A percentile compares a stretch with the other conserved stretches of the same genome.
These are phyloP conservation scores for Apteryx mantelli DNA, from an alignment of 2,113 vertebrate species.

Conservation along the genomic window DNA sequence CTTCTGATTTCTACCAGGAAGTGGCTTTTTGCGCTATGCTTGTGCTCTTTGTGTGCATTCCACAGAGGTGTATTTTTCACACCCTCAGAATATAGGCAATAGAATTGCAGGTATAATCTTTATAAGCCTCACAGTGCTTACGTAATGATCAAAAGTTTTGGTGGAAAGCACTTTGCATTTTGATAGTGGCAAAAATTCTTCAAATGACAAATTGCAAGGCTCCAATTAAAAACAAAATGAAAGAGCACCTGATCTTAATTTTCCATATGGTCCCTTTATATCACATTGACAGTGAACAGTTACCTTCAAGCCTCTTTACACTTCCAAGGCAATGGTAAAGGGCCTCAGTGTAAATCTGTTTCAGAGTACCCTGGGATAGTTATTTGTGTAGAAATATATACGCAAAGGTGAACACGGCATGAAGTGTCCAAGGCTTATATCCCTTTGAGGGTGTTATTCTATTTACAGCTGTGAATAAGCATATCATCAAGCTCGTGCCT, in stretches of 20 bases:
- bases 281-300: background rate
- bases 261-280: background rate
- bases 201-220: background rate
- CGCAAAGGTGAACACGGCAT: background rate
- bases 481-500: rapidly evolving
- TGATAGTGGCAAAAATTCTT: slow-evolving; percentile 22
- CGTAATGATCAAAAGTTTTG: background rate
- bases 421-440: background rate
- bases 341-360: background rate
- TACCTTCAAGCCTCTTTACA: background rate
- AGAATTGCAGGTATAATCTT: background rate
- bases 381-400: background rate
- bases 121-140: background rate
- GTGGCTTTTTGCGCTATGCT: background rate
- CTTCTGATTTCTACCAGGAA: background rate
- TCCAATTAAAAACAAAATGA: slow-evolving; percentile 33
- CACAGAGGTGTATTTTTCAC: background rate
- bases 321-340: background rate
- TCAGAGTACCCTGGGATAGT: background rate
- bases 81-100: background rate
- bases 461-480: background rate
- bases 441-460: background rate
- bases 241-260: background rate
- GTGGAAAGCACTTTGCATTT: slow-evolving; percentile 31
- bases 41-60: background rate